Conservation (phyloP, 2,113 vertebrate genomes). For the Grantiella picta region DNA sequence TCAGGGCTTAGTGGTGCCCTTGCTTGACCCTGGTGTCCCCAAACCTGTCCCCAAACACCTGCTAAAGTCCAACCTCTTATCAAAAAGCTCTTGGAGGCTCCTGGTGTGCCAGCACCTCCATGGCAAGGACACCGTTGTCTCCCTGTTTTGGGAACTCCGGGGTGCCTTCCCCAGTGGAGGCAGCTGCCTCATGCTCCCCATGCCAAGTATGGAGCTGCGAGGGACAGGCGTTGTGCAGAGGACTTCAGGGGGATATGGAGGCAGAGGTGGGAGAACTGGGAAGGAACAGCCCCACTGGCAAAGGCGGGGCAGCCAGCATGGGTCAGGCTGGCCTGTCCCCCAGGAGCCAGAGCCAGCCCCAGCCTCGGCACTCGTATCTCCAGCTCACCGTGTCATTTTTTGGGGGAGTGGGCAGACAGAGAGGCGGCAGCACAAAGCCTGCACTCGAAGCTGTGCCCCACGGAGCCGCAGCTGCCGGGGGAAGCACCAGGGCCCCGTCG, state of each 20-base stretch:
- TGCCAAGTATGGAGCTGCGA: rapidly evolving
- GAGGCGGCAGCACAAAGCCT: background rate
- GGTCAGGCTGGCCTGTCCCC: background rate
- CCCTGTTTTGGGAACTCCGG: rapidly evolving
- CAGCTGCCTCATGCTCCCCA: background rate
- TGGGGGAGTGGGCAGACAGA: background rate
- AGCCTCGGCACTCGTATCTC: rapidly evolving
- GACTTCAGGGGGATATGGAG: background rate
- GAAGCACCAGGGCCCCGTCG: rapidly evolving
- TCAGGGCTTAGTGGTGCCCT: background rate
- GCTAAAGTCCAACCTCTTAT: rapidly evolving
- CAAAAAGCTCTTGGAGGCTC: background rate
- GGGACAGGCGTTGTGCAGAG: background rate
- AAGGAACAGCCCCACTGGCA: background rate
- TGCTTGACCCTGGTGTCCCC: background rate
- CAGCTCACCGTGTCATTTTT: rapidly evolving
- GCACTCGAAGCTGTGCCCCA: rapidly evolving
- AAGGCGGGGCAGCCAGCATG: rapidly evolving
- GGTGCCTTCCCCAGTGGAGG: background rate
- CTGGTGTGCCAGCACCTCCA: background rate
- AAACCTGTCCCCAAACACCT: background rate
- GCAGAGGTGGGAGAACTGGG: background rate
- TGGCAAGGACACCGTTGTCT: background rate
- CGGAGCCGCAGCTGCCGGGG: background rate
- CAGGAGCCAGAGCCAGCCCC: background rate